Conservation (phyloP, 2,888 invertebrate genomes). For the Caenorhabditis zanzibari region DNA sequence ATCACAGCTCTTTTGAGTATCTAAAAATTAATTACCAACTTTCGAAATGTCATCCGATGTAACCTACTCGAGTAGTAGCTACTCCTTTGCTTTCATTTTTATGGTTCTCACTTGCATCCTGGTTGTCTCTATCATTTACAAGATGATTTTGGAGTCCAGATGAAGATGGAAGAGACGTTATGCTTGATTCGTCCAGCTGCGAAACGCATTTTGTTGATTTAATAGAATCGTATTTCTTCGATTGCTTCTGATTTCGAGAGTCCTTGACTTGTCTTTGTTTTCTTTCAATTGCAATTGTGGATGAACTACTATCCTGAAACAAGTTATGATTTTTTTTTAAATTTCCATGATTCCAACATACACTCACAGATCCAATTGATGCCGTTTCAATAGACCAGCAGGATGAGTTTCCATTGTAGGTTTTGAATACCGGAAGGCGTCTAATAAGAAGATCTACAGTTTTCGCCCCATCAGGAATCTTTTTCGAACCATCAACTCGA, state of each 20-base stretch:
- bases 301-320: neutral
- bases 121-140: neutral
- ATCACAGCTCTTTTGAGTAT: conserved; percentile 28
- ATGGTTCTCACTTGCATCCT: no score
- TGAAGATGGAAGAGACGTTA: no score
- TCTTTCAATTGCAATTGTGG: neutral
- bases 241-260: neutral
- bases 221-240: neutral
- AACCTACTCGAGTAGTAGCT: no score
- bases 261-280: neutral
- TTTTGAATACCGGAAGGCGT: neutral
- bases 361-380: conserved; percentile 1
- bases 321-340: neutral
- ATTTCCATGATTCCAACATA: neutral
- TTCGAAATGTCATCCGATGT: no score
- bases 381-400: conserved; percentile 5
- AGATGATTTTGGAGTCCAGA: no score
- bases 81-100: no score
- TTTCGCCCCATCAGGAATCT: neutral
- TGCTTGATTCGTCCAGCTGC: no score
- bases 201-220: neutral
- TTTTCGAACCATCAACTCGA: neutral
- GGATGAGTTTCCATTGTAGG: neutral
- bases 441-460: neutral
- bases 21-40: conserved; percentile 27